phyloP scores from a whole-genome alignment of 1,140 invertebrate species.

The Drosophila bocki region DNA sequence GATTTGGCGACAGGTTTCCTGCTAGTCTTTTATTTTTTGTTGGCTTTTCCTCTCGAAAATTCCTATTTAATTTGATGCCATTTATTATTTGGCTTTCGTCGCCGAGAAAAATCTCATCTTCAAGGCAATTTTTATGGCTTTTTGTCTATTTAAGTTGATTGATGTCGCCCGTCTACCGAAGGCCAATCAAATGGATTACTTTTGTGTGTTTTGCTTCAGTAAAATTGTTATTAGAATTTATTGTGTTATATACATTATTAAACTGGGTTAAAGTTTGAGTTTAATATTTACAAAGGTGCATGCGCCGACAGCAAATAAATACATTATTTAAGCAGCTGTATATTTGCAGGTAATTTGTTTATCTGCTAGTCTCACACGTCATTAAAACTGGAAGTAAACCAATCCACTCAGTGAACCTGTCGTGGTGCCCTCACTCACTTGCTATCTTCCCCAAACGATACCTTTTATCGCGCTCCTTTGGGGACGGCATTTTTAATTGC shows the following conservation, averaged over 20 bases:
- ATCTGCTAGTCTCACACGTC: not conserved
- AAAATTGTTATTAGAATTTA: conserved; percentile 21
- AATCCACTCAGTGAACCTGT: not conserved
- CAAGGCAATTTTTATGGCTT: conserved; percentile 44
- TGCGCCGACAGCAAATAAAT: conserved; percentile 3
- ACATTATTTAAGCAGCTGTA: conserved; percentile 29
- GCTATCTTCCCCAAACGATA: conserved; percentile 6
- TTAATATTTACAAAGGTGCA: not conserved
- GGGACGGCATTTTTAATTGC: conserved; percentile 24
- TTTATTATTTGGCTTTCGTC: conserved; percentile 30
- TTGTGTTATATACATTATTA: not conserved
- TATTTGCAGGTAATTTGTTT: not conserved
- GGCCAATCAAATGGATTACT: conserved; percentile 20
- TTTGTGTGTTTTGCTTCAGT: conserved; percentile 6
- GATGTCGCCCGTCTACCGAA: conserved; percentile 4
- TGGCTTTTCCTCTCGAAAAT: conserved; percentile 29
- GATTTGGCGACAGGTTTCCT: conserved; percentile 50
- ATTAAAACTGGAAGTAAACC: conserved; percentile 4
- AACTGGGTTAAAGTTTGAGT: conserved; percentile 17
- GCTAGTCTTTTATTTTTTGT: conserved; percentile 11
- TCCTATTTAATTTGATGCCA: conserved; percentile 34
- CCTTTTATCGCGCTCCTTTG: conserved; percentile 10
- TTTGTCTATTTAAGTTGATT: conserved; percentile 36
- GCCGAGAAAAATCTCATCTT: conserved; percentile 31
- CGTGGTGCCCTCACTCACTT: conserved; percentile 1